Base-by-base conservation (phyloP, 2,113 vertebrate species). In the Notarius quadriscutis region DNA sequence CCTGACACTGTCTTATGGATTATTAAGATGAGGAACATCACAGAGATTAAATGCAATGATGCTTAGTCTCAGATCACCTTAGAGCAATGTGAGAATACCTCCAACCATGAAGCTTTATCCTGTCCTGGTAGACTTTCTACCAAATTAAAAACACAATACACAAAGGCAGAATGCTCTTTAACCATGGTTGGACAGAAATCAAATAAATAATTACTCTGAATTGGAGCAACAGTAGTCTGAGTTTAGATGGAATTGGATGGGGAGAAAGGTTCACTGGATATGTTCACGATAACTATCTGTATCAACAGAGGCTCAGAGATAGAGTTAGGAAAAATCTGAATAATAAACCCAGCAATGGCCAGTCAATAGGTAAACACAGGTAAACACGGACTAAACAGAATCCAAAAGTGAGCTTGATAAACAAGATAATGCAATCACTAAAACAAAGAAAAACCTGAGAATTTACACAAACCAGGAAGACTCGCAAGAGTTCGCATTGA, bases 21-120 rank as follows among this genome's bases (percentile, higher is more conserved):
- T 84, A 75, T 82, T 77, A 85, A 79, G 63, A 83, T 81, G 79
- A 82, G 79, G 63, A 87, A 75, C 50, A 87, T 79, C 84, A 63
- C 53, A 53, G 60, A 74, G 53, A 53, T 78, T 55, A 65, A 72
- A 27, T 50, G 34, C 65, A 48, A 30, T 14, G n/a, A 69, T 69
- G 27, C n/a, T 30, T 57, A 53, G 12, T 90, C 41, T 83, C 65
- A 50, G 55, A 69, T 89, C 74, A 84, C 84, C 84, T 34, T 27
- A 8, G 58, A 53, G 78, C 22, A 27, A 53, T 30, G 9, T n/a
- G 60, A 77, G 30, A 30, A 71, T 60, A 55, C 55, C 62, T 41
- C 34, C 22, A 74, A 71, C 41, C 55, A 12, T 65, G 15, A 71
- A 1, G 5, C 27, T 34, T 30, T 34, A 14, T 15, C 57, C 65